Conservation (phyloP, 2,113 vertebrate genomes). For the Synodontis membranacea region DNA sequence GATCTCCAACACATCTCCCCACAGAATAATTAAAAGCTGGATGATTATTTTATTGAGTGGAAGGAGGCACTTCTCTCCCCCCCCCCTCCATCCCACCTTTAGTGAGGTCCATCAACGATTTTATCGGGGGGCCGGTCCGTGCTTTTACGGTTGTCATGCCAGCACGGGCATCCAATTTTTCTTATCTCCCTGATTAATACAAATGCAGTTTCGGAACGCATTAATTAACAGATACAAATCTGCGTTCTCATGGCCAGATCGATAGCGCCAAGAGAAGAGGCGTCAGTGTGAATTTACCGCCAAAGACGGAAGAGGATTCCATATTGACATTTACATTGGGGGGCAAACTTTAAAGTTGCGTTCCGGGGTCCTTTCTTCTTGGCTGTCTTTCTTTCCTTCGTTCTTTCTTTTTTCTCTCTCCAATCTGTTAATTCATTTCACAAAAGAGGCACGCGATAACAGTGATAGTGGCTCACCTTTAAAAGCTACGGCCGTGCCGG, state of each 20-base stretch:
- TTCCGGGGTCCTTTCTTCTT: slow-evolving; percentile 46
- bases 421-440: slow-evolving; percentile 77
- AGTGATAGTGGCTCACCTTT: slow-evolving; percentile 72
- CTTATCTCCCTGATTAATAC: slow-evolving; percentile 99
- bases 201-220: slow-evolving; percentile 99
- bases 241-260: slow-evolving; percentile 99
- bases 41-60: slow-evolving; percentile 99
- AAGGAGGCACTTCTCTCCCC: slow-evolving; percentile 89
- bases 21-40: slow-evolving; percentile 98
- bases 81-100: slow-evolving; percentile 81
- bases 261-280: slow-evolving; percentile 99
- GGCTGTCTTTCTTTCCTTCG: slow-evolving; percentile 54
- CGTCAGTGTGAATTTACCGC: slow-evolving; percentile 99
- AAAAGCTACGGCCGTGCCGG: slow-evolving; percentile 63
- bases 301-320: slow-evolving; percentile 95
- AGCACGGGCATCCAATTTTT: slow-evolving; percentile 99
- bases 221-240: slow-evolving; percentile 99
- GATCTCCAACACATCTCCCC: slow-evolving; percentile 88
- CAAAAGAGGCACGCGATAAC: slow-evolving; percentile 64
- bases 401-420: slow-evolving; percentile 69
- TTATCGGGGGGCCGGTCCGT: slow-evolving; percentile 86
- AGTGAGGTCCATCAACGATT: slow-evolving; percentile 95
- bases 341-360: slow-evolving; percentile 81
- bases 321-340: slow-evolving; percentile 86
- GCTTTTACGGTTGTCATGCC: slow-evolving; percentile 94